Base-by-base conservation (phyloP, 2,113 vertebrate genomes). In the Spilogale gracilis region DNA sequence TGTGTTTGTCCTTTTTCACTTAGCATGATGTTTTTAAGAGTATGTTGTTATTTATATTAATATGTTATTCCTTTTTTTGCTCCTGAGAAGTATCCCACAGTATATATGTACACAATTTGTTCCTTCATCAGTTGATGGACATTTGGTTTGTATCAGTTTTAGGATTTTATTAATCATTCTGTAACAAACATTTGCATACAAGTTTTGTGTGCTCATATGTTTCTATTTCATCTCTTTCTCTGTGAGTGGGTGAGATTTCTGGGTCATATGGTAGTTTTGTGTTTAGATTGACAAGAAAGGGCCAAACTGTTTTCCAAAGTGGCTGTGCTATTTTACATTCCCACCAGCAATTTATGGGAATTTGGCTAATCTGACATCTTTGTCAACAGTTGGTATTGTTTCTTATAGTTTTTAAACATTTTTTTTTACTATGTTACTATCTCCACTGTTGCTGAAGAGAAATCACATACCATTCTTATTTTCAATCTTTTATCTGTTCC, bases 221-320 rank as follows among this genome's bases (percentile, higher is more conserved):
- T 93, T 91, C 80, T 45, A 73, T 80, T 80, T 87, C 2, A 60
- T 91, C 91, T 93, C 3, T 58, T 86, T 89, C 45, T 78, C 30
- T 71, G 0, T 54, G 23, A 78, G 1, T 85, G 38, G 18, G 25
- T 69, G 25, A 17, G 5, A 74, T 60, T 89, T 45, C 48, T 84
- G 65, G 6, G 12, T 38, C 43, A 52, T 6, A 43, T 60, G 17
- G 12, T 48, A 84, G n/a, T 1, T 92, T 69, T 73, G 13, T 48
- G 13, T 43, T 50, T 79, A 4, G 20, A 38, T 78, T 60, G 27
- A 18, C 38, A 14, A 88, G 38, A 86, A 81, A 73, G 48, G 65
- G 5, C n/a, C 63, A 78, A 45, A 38, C 1, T 13, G 11, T 17
- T 73, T 73, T 50, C 32, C 50, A 45, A n/a, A 43, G n/a, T 79